Evolutionary conservation across 2,113 vertebrate species (phyloP).

Genomic region (Reinhardtius hippoglossoides): DNA sequence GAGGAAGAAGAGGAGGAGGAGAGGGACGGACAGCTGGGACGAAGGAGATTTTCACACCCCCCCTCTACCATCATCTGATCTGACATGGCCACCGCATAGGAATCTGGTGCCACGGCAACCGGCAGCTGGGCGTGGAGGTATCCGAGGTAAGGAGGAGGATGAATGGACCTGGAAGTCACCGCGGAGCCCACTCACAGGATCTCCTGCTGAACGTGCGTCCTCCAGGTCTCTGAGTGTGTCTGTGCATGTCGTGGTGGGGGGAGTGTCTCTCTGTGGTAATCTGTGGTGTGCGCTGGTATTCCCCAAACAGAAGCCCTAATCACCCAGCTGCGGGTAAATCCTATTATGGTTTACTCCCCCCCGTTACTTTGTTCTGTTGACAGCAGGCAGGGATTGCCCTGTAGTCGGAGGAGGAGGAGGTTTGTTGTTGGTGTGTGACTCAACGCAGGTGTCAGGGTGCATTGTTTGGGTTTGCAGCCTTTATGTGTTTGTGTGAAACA

Average conservation of each 20-base stretch:
- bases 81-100: conserved; percentile 79
- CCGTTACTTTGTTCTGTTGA: conserved; percentile 45
- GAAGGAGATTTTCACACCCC: conserved; percentile 50
- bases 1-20: conserved; percentile 4
- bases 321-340: conserved; percentile 61
- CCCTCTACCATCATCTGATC: conserved; percentile 44
- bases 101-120: conserved; percentile 69
- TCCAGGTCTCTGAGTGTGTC: conserved; percentile 14
- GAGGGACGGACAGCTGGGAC: conserved; percentile 29
- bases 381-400: conserved; percentile 32
- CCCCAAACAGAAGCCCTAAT: conserved; percentile 75
- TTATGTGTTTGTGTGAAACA: conserved; percentile 23
- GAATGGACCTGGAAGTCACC: too few relatives aligned
- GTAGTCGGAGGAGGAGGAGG: conserved; percentile 17
- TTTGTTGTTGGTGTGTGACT: conserved; percentile 35
- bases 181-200: conserved; percentile 7
- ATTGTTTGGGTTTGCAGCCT: conserved; percentile 2
- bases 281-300: conserved; percentile 67
- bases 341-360: conserved; percentile 53
- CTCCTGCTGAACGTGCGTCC: neutral
- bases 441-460: conserved; percentile 30
- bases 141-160: conserved; percentile 57
- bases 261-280: conserved; percentile 31
- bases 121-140: conserved; percentile 59
- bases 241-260: conserved; percentile 8